phyloP scores from a whole-genome alignment of 2,888 invertebrate species.

The Trissolcus brochymenae region DNA sequence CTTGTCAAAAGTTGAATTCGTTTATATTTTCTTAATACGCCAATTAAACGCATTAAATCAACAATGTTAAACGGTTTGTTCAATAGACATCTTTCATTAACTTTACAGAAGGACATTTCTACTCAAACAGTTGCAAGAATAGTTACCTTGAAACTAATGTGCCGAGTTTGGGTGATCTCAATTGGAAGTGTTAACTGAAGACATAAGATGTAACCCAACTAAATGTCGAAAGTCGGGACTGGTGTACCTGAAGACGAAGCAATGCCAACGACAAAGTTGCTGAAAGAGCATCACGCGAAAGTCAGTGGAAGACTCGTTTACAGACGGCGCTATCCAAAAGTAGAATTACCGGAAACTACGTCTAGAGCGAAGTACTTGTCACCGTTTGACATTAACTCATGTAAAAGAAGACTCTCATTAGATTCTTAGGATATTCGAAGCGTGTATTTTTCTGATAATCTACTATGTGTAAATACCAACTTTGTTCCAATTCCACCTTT shows the following conservation, averaged over 20 bases:
- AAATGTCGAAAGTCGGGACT: conserved; percentile 37
- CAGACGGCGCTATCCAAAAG: conserved; percentile 13
- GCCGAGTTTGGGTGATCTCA: conserved; percentile 43
- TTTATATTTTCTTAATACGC: no score
- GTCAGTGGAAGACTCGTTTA: conserved; percentile 41
- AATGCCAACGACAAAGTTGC: conserved; percentile 30
- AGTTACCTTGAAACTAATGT: conserved; percentile 34
- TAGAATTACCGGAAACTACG: conserved; percentile 2
- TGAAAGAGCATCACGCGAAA: conserved; percentile 41
- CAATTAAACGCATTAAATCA: no score
- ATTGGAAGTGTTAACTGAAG: conserved; percentile 50
- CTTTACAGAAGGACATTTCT: conserved; percentile 27
- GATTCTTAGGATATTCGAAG: conserved; percentile 38
- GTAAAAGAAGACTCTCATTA: conserved; percentile 27
- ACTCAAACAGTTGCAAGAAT: conserved; percentile 45
- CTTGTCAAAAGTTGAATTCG: neutral
- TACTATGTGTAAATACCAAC: neutral
- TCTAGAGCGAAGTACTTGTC: neutral
- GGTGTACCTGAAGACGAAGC: conserved; percentile 17
- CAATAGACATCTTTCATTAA: conserved; percentile 40
- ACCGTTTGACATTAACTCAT: conserved; percentile 21
- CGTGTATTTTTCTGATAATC: conserved; percentile 26
- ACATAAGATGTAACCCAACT: conserved; percentile 35
- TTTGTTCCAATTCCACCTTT: conserved; percentile 14
- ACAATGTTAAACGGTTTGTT: conserved; percentile 7